Conservation (phyloP, 1,140 invertebrate species). For the Saccostrea echinata region DNA sequence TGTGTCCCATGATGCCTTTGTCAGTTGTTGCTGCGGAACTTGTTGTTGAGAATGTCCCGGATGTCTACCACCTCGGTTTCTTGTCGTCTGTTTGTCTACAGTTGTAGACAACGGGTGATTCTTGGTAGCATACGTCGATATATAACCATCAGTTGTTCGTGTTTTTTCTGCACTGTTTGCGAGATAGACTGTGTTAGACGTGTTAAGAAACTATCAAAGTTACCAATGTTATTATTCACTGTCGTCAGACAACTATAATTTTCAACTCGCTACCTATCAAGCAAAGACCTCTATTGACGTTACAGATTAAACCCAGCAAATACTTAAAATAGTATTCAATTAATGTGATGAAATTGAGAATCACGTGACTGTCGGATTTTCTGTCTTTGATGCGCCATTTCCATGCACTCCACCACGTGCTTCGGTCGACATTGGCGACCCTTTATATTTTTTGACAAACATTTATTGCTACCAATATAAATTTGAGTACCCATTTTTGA, state of each 20-base stretch:
- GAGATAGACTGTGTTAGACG: constrained; percentile 20
- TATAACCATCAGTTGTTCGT: constrained; percentile 37
- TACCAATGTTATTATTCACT: constrained; percentile 32
- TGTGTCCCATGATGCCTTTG: background rate
- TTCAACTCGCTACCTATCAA: constrained; percentile 19
- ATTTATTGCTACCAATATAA: background rate
- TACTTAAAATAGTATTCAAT: constrained; percentile 31
- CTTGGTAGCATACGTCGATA: constrained; percentile 25
- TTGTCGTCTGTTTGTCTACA: constrained; percentile 13
- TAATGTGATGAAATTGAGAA: constrained; percentile 5
- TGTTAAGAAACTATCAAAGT: constrained; percentile 37
- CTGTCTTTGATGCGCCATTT: constrained; percentile 15
- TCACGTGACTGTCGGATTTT: constrained; percentile 13
- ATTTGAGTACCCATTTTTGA: too few relatives aligned
- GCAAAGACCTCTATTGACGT: constrained; percentile 10
- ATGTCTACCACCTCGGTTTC: background rate
- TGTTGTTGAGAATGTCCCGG: constrained; percentile 16
- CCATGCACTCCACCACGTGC: constrained; percentile 10
- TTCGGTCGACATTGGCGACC: background rate
- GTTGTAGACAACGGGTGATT: constrained; percentile 4
- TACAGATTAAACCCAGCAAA: background rate
- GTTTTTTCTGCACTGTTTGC: constrained; percentile 31
- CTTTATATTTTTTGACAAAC: background rate
- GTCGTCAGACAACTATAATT: constrained; percentile 33
- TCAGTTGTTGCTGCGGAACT: constrained; percentile 12